Evolutionary conservation across 2,888 invertebrate species (phyloP), one percentile per base, ranked within the genome.

Genomic region (Morinoia aosen): DNA sequence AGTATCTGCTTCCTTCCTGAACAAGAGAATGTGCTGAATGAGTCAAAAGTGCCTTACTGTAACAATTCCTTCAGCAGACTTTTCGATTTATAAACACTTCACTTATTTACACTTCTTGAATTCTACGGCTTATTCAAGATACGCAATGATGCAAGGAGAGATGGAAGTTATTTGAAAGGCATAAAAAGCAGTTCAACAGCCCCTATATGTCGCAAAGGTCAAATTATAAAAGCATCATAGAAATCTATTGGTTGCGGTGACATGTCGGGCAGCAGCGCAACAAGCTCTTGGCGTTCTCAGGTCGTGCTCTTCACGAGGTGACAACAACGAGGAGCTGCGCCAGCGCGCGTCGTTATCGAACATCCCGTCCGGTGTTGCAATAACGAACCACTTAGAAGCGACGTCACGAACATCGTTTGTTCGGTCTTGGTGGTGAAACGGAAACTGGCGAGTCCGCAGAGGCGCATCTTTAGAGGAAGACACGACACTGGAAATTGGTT

Each of bases 381-480:
- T 90, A 90, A 11, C 48, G 90, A 39, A 90, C 90, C 39, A 90
- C 40, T 90, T 90, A 90, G 8, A 90, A 40, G 39, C 90, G 39
- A 40, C 90, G 90, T 40, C 90, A 90, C 90, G 90, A 90, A 33
- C 12, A 90, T 90, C 90, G 48, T 90, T 90, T 40, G 90, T 39
- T 90, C 90, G 39, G 12, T 39, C 90, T 39, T 48, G 76, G 39
- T 40, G 90, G 90, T 40, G 90, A 90, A 90, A 90, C 90, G 40
- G 40, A 90, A 48, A 39, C 40, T 14, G 14, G 90, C 10, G 39
- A 39, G 19, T 90, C 90, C 39, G 39, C 40, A 90, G 90, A 90
- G 90, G 39, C 33, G 76, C 76, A 76, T 76, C 76, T 76, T 76
- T 76, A 76, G 33, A 16, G 33, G 76, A 76, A 76, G 76, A 19